Evolutionary conservation across 2,888 invertebrate species (phyloP), one percentile per base, ranked within the genome.

Genomic region (Odiellus spinosus): DNA sequence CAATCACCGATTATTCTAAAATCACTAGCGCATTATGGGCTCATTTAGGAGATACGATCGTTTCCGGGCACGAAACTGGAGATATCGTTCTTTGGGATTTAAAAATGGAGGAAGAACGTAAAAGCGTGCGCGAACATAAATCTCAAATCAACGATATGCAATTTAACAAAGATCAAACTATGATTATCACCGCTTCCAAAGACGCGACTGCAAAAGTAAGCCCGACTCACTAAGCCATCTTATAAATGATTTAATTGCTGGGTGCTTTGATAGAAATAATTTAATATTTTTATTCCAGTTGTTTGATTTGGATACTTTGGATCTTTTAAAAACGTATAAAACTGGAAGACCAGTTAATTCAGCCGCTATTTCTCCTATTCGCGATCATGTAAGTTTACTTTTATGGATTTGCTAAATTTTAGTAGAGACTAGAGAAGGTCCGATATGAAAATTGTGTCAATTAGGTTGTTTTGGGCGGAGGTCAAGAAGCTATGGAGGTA

Each of bases 401-500:
- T 43, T 34, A 4, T 21, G n/a, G 34, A 12, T n/a, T 12, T 11
- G 34, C 11, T 12, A 11, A 11, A 34, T n/a, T 34, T n/a, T n/a
- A n/a, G n/a, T n/a, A n/a, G n/a, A n/a, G n/a, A n/a, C n/a, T n/a
- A n/a, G n/a, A n/a, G n/a, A n/a, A n/a, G n/a, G n/a, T n/a, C n/a
- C n/a, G n/a, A n/a, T n/a, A n/a, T n/a, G n/a, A n/a, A n/a, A n/a
- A n/a, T n/a, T n/a, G 4, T 4, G 26, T 26, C 26, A 26, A 26
- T 26, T 2, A 36, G 76, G 75, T 96, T 5, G 85, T 93, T 2
- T 72, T 99, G 40, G 98, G 98, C 50, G 98, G 98, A 67, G 98
- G 98, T 59, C 98, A 99, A 71, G 98, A 99, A 67, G 98, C 98
- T 48, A 95, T 95, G 87, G 91, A 91, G 62, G 96, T 96, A 49